Evolutionary conservation across 2,888 invertebrate species (phyloP).

Genomic region (Mythimna vitellina): DNA sequence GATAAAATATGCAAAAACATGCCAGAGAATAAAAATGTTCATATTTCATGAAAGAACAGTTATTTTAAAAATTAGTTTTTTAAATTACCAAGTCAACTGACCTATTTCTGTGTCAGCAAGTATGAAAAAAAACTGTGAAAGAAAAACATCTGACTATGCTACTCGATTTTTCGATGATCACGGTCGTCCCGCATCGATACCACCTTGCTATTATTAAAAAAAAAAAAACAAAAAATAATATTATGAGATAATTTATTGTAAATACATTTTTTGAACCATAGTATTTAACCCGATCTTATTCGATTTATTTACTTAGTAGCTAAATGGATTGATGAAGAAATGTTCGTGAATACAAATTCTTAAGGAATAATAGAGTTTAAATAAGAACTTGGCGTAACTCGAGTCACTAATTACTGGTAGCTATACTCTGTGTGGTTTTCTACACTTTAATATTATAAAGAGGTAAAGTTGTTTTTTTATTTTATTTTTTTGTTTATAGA

Average conservation of each 20-base stretch:
- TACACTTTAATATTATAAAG: no score
- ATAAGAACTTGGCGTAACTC: no score
- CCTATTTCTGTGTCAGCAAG: not conserved
- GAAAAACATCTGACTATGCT: not conserved
- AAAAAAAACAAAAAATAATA: not conserved
- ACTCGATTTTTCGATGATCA: conserved; percentile 8
- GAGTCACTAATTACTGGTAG: no score
- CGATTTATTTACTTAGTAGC: not conserved
- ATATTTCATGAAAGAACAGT: not conserved
- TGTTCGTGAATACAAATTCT: not conserved
- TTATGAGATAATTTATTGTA: no score
- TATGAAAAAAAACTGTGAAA: not conserved
- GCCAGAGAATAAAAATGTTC: not conserved
- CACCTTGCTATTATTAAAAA: not conserved
- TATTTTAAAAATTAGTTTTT: not conserved
- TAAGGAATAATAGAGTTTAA: no score
- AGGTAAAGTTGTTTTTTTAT: no score
- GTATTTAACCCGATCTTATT: not conserved
- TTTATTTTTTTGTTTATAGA: no score
- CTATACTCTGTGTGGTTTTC: no score
- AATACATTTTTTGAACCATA: no score
- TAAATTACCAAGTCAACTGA: not conserved
- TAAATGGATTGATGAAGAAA: not conserved
- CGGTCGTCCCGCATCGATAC: no score
- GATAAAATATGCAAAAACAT: not conserved